Evolutionary conservation across 2,113 vertebrate species (phyloP).

Genomic region (Empidonax traillii): DNA sequence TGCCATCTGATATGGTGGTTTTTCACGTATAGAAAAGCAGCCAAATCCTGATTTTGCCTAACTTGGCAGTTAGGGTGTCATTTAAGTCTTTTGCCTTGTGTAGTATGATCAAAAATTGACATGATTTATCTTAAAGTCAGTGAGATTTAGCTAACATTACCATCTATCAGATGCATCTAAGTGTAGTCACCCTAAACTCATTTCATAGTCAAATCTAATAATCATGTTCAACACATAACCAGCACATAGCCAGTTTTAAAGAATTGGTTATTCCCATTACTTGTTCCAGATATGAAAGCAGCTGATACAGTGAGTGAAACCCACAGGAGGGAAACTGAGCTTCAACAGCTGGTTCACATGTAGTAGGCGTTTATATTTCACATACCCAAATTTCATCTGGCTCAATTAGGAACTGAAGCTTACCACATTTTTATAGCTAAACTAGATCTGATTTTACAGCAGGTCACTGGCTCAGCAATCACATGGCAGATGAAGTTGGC

Average conservation of each 20-base stretch:
- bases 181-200: not conserved
- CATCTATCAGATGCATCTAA: not conserved
- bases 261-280: not conserved
- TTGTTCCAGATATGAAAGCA: not conserved
- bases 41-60: not conserved
- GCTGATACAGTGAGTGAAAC: not conserved
- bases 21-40: not conserved
- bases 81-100: not conserved
- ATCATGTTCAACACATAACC: not conserved
- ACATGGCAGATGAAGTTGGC: not conserved
- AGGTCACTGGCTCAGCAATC: not conserved
- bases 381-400: not conserved
- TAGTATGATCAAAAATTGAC: not conserved
- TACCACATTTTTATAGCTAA: not conserved
- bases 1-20: not conserved
- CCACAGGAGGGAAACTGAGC: not conserved
- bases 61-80: not conserved
- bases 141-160: not conserved
- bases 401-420: not conserved
- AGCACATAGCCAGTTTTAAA: not conserved
- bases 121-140: not conserved
- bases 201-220: not conserved
- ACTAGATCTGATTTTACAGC: not conserved
- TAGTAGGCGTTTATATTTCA: not conserved
- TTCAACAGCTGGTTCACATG: fast-evolving